Base-by-base conservation (phyloP, 2,888 invertebrate species). In the Teinopalpus imperialis region DNA sequence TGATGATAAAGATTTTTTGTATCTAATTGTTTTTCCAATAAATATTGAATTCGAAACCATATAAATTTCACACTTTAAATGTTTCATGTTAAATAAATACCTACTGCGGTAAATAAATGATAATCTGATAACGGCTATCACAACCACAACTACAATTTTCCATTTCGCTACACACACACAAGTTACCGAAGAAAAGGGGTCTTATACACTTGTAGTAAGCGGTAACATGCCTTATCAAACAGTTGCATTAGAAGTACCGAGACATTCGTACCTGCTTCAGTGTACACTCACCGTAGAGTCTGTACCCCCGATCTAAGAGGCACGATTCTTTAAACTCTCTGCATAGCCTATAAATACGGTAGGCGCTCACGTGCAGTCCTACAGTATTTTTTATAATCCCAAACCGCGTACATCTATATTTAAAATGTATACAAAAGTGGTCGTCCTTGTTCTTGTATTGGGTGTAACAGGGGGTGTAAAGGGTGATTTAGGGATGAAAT, bases 401-500 rank as follows among this genome's bases (percentile, higher is more conserved):
- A 81, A 70, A 74, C 81, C 74, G 79, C 63, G 65, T 54, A 57
- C 60, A 65, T 59, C 62, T 44, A 51, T 58, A 57, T 59, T 58
- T 56, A 71, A 57, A 62, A 83, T 83, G 83, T 70, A 57, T 46
- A 54, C 63, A 45, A 81, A 74, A 76, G 62, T 82, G 59, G 49
- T 81, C 14, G 50, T 76, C 42, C 41, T 85, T 42, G 51, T 69
- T 21, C 48, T 75, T 6, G 54, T 49, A 14, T 35, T 69, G 7
- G 54, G 58, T 35, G 52, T 72, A 8, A 49, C 69, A 4, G 67
- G 66, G 2, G 41, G 62, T 6, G 68, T 68, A 3, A 71, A 62
- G 46, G 83, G 82, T 44, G 86, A 88, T 53, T 77, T 92, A 47
- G 93, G 94, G 45, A 85, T 94, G 59, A 90, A 92, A 49, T 91